phyloP scores from a whole-genome alignment of 2,797 vertebrate species.

The Microctenopoma steveboyesi region DNA sequence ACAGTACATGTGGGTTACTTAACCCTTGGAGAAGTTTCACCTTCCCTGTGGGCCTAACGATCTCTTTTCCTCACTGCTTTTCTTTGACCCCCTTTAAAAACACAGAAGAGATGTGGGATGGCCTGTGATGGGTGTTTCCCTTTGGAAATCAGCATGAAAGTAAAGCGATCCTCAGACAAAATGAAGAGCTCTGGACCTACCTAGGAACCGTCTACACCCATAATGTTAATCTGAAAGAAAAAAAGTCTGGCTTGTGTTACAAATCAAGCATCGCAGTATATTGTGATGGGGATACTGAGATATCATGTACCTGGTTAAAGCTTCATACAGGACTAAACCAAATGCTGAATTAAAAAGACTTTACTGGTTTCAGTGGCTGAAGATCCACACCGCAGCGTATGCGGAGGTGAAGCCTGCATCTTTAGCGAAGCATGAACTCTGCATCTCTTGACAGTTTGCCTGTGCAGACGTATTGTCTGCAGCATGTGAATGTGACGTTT shows the following conservation, averaged over 20 bases:
- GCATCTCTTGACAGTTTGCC: neutral
- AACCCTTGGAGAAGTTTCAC: slow-evolving; percentile 22
- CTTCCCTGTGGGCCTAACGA: slow-evolving; percentile 18
- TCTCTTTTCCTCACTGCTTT: neutral
- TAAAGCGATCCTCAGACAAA: slow-evolving; percentile 22
- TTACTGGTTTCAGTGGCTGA: neutral
- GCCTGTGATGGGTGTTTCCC: slow-evolving; percentile 34
- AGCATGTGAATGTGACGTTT: slow-evolving; percentile 37
- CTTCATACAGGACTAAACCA: slow-evolving; percentile 18
- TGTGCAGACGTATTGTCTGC: neutral
- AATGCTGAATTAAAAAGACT: slow-evolving; percentile 1
- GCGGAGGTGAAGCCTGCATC: neutral
- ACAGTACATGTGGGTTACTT: slow-evolving; percentile 30
- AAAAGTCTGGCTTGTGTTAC: slow-evolving; percentile 79
- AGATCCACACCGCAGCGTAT: neutral
- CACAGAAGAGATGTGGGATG: slow-evolving; percentile 19
- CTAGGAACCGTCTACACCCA: slow-evolving; percentile 78
- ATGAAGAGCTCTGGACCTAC: slow-evolving; percentile 3
- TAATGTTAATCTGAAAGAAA: slow-evolving; percentile 83
- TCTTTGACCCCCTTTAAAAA: slow-evolving; percentile 12
- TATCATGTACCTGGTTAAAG: slow-evolving; percentile 24
- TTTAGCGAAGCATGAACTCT: slow-evolving; percentile 3
- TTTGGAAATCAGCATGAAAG: slow-evolving; percentile 37
- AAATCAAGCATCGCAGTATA: slow-evolving; percentile 76
- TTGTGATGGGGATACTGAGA: slow-evolving; percentile 72